Evolutionary conservation across 2,797 vertebrate species (phyloP).

Genomic region (Smutsia gigantea): DNA sequence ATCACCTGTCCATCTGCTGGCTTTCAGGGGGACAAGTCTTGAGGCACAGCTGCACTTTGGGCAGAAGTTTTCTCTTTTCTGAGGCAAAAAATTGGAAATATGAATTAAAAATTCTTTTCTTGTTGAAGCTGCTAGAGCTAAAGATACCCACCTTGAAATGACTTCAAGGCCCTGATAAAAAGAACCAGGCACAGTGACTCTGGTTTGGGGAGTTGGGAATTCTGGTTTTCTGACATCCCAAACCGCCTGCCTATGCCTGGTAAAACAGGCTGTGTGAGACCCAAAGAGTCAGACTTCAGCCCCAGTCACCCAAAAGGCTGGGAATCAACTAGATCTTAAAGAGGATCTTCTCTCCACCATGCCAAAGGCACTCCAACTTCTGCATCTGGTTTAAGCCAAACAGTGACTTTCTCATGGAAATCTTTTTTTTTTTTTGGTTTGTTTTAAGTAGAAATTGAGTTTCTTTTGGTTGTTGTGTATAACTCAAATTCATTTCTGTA

Average conservation of each 20-base stretch:
- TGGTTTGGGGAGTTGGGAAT: background rate
- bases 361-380: background rate
- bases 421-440: background rate
- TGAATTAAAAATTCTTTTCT: background rate
- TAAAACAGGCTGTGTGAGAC: background rate
- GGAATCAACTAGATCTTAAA: background rate
- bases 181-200: background rate
- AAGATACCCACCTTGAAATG: background rate
- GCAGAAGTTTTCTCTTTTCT: conserved; percentile 51
- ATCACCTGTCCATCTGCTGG: conserved; percentile 31
- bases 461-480: background rate
- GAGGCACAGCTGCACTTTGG: background rate
- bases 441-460: background rate
- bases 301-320: background rate
- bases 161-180: background rate
- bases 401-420: background rate
- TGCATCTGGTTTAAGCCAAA: background rate
- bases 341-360: fast-evolving
- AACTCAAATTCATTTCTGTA: background rate
- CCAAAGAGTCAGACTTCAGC: background rate
- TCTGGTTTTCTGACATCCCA: background rate
- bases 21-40: background rate
- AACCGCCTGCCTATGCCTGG: background rate
- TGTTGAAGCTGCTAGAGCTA: background rate
- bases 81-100: background rate